A percentile compares a stretch with the other conserved stretches of the same genome.
These are phyloP conservation scores for Sceloporus undulatus DNA, from an alignment of 2,113 vertebrate genomes.

Conservation along the genomic window DNA sequence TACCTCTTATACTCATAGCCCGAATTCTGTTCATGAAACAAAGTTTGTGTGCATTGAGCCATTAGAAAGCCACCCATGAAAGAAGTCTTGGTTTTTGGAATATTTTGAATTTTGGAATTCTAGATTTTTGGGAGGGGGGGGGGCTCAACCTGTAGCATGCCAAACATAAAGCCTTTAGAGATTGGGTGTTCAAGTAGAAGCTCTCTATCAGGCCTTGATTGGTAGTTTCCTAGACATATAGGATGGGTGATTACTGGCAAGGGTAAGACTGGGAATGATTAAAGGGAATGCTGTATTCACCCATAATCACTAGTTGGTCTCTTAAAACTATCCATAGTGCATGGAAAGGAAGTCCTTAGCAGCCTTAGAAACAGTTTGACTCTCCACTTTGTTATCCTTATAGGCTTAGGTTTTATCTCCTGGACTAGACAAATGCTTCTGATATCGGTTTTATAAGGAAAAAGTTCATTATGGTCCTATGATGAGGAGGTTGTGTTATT, in stretches of 20 bases:
- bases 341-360: not conserved
- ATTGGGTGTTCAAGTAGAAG: too few species aligned
- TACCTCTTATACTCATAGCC: too few species aligned
- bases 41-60: too few species aligned
- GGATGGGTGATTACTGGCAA: not conserved
- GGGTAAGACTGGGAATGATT: not conserved
- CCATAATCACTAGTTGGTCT: not conserved
- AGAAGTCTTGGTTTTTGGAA: too few species aligned
- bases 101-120: too few species aligned
- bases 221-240: not conserved
- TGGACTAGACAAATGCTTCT: not conserved
- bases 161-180: too few species aligned
- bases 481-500: not conserved
- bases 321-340: not conserved
- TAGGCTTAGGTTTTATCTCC: not conserved
- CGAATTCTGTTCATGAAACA: too few species aligned
- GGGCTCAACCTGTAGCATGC: not conserved
- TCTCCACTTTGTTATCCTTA: not conserved
- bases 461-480: not conserved
- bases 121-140: too few species aligned
- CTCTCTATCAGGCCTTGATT: too few species aligned
- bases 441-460: not conserved
- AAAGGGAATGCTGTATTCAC: not conserved
- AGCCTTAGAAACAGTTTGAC: too few species aligned
- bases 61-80: too few species aligned